These are phyloP conservation scores for Geothlypis trichas DNA, from an alignment of 2,113 vertebrate species.

Conservation along the genomic window DNA sequence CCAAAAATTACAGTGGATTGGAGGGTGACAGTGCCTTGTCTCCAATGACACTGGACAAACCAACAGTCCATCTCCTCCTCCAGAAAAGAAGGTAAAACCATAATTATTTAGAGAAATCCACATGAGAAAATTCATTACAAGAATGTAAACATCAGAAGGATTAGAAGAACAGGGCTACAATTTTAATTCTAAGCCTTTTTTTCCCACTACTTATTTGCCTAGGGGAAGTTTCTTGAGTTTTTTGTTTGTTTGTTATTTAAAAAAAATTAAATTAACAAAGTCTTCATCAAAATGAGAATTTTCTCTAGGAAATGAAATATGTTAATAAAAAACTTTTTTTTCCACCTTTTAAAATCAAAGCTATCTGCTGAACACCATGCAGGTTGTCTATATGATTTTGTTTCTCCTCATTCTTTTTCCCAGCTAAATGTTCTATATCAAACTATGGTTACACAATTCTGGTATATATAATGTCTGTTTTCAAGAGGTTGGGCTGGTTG, in stretches of 20 bases:
- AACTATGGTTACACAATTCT: neutral
- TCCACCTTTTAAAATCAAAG: neutral
- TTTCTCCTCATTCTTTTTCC: neutral
- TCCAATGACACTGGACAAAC: too few species aligned
- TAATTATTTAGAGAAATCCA: too few species aligned
- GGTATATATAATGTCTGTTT: neutral
- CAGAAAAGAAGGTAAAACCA: too few species aligned
- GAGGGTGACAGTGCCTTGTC: too few species aligned
- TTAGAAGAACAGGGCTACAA: too few species aligned
- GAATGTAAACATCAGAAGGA: too few species aligned
- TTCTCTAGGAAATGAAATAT: neutral
- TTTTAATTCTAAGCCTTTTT: neutral
- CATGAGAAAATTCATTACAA: too few species aligned
- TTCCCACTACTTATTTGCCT: fast-evolving
- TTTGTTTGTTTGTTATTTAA: neutral
- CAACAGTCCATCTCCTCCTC: too few species aligned
- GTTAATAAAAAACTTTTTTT: neutral
- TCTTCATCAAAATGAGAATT: neutral
- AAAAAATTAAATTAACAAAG: neutral
- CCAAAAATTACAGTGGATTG: too few species aligned
- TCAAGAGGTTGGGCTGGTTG: neutral
- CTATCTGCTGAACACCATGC: neutral
- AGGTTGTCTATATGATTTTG: neutral
- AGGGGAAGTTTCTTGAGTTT: neutral
- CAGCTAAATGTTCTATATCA: neutral